These are phyloP conservation scores for Columba livia DNA, from an alignment of 2,113 vertebrate species.

Conservation along the genomic window DNA sequence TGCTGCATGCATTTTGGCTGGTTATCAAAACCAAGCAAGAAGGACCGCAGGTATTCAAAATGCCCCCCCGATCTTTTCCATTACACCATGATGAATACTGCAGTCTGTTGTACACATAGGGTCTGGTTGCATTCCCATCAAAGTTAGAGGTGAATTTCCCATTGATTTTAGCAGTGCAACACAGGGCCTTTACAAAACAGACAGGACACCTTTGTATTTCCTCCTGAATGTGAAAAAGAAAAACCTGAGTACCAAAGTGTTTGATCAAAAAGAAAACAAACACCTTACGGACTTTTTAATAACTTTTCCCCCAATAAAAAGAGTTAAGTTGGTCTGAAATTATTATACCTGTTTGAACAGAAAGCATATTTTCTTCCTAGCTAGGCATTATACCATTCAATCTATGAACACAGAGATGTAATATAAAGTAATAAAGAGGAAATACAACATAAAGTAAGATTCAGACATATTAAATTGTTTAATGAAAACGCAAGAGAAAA, in stretches of 20 bases:
- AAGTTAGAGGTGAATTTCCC: slow-evolving; percentile 3
- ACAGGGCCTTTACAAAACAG: slow-evolving; percentile 2
- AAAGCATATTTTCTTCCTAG: slow-evolving; percentile 58
- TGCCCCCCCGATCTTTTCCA: neutral
- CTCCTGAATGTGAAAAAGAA: slow-evolving; percentile 23
- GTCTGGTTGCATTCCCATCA: neutral
- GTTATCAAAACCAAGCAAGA: neutral
- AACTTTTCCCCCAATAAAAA: slow-evolving; percentile 54
- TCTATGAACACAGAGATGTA: slow-evolving; percentile 56
- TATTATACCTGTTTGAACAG: slow-evolving; percentile 60
- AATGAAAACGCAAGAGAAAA: slow-evolving; percentile 67
- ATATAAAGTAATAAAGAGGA: slow-evolving; percentile 74
- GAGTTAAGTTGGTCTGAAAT: slow-evolving; percentile 49
- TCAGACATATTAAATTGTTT: slow-evolving; percentile 69
- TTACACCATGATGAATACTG: neutral
- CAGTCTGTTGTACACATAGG: neutral
- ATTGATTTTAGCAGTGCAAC: neutral
- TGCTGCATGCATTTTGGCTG: neutral
- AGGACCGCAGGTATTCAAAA: neutral
- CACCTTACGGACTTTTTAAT: neutral
- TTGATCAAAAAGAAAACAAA: slow-evolving; percentile 42
- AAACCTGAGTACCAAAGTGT: neutral
- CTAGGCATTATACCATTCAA: slow-evolving; percentile 62
- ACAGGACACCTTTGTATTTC: slow-evolving; percentile 28
- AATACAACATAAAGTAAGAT: slow-evolving; percentile 60